These are phyloP conservation scores for Eonycteris spelaea DNA, from an alignment of 2,113 vertebrate species.

Conservation along the genomic window DNA sequence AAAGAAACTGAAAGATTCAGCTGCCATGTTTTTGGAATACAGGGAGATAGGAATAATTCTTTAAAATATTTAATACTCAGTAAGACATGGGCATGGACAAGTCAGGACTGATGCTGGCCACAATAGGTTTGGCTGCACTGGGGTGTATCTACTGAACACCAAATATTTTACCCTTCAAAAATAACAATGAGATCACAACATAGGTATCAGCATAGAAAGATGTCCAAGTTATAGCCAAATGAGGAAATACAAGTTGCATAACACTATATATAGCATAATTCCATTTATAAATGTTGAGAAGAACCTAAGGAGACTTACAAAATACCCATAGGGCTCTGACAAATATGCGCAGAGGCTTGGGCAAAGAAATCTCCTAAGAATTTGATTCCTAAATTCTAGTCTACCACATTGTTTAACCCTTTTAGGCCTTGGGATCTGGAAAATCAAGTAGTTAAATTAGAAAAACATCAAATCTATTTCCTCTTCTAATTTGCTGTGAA, in stretches of 20 bases:
- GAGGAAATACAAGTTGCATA: not conserved
- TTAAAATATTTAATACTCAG: not conserved
- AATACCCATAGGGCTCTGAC: not conserved
- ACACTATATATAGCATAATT: not conserved
- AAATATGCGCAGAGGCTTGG: not conserved
- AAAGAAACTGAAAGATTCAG: not conserved
- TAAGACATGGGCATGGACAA: not conserved
- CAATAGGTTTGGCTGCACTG: not conserved
- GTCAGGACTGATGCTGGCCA: not conserved
- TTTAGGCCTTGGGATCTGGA: not conserved
- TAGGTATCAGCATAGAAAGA: not conserved
- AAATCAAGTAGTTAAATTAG: not conserved
- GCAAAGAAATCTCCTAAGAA: not conserved
- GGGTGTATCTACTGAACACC: not conserved
- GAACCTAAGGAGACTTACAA: not conserved
- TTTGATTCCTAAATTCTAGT: not conserved
- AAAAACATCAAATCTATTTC: not conserved
- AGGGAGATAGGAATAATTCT: not conserved
- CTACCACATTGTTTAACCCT: not conserved
- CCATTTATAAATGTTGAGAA: not conserved
- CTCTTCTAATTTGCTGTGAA: not conserved
- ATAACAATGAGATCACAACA: not conserved
- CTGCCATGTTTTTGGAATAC: not conserved
- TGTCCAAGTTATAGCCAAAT: not conserved
- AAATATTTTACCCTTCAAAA: not conserved